phyloP scores from a whole-genome alignment of 2,113 vertebrate species.

The Hippocampus mohnikei region DNA sequence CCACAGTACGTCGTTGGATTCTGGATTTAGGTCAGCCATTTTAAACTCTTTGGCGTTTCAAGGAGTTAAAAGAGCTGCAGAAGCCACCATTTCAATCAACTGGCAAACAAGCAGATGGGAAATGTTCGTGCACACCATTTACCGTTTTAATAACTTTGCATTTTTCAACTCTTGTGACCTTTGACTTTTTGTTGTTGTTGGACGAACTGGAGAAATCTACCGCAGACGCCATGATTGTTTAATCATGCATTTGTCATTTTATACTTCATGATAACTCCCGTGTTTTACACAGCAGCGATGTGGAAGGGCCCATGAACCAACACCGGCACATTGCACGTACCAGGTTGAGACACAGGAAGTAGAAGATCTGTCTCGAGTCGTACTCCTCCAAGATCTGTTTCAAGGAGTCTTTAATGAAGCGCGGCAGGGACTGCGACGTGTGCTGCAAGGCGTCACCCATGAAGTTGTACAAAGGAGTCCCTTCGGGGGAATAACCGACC shows the following conservation, averaged over 20 bases:
- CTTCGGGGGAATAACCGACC: constrained; percentile 97
- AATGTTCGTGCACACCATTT: too few relatives aligned
- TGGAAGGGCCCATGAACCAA: not conserved
- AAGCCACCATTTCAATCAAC: too few relatives aligned
- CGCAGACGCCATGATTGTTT: too few relatives aligned
- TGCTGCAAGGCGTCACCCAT: constrained; percentile 97
- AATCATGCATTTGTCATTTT: not conserved
- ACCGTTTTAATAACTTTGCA: too few relatives aligned
- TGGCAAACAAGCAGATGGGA: too few relatives aligned
- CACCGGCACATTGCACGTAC: constrained; percentile 69
- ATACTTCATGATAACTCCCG: not conserved
- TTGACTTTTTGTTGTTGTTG: too few relatives aligned
- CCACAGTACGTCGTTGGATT: too few relatives aligned
- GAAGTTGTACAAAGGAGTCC: constrained; percentile 91
- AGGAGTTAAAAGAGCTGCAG: too few relatives aligned
- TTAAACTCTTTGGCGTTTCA: too few relatives aligned
- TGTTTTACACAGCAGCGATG: not conserved
- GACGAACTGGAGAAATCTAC: too few relatives aligned
- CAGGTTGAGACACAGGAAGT: constrained; percentile 97
- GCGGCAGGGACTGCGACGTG: constrained; percentile 88
- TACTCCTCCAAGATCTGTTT: constrained; percentile 97
- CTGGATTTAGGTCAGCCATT: too few relatives aligned
- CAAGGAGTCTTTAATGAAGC: constrained; percentile 95
- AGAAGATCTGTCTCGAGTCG: constrained; percentile 98
- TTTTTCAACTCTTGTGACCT: too few relatives aligned